Evolutionary conservation across 92 coral and sea anemone genomes (phyloP).

Genomic region (Pocillopora grandis): DNA sequence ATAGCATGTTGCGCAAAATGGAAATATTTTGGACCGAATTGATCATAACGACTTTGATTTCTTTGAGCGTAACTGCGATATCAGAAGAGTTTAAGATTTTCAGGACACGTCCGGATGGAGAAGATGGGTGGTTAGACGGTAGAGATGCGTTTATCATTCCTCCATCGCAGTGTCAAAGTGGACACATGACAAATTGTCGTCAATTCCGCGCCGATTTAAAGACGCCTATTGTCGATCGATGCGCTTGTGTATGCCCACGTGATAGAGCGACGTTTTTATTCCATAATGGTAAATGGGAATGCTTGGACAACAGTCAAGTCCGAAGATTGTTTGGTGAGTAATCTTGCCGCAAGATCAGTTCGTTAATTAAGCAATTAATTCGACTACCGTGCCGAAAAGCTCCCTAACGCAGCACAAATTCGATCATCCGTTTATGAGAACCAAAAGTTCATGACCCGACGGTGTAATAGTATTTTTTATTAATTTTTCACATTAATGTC

Average conservation of each 20-base stretch:
- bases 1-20: not conserved
- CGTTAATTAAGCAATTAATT: too few relatives aligned
- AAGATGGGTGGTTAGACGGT: not conserved
- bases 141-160: slow-evolving; percentile 20
- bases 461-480: too few relatives aligned
- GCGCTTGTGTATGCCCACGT: slow-evolving; percentile 2
- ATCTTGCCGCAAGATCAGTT: not conserved
- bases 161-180: not conserved
- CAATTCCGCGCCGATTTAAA: not conserved
- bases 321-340: slow-evolving; percentile 5
- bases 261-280: not conserved
- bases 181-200: not conserved
- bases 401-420: too few relatives aligned
- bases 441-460: too few relatives aligned
- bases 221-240: not conserved
- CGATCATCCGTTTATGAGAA: too few relatives aligned
- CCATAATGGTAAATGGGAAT: not conserved
- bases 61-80: not conserved
- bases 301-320: not conserved
- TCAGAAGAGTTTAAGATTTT: slow-evolving; percentile 21
- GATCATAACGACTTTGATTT: not conserved
- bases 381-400: too few relatives aligned
- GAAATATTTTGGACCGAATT: not conserved
- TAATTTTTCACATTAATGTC: too few relatives aligned
- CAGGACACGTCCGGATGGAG: not conserved